These are phyloP conservation scores for Syrphus vitripennis DNA, from an alignment of 2,888 invertebrate genomes.

Conservation along the genomic window DNA sequence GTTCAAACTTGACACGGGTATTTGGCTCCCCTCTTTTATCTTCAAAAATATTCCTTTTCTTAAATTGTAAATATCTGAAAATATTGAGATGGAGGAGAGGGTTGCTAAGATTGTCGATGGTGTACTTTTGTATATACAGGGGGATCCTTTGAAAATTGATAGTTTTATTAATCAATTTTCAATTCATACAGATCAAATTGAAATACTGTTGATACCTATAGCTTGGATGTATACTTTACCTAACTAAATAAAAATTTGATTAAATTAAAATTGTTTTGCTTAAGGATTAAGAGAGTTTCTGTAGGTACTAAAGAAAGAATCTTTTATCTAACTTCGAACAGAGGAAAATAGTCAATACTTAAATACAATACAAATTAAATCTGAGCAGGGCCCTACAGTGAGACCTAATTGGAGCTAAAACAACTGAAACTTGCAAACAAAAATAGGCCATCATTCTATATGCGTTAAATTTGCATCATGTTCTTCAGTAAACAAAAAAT, in stretches of 20 bases:
- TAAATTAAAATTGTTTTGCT: not conserved
- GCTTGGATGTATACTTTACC: too few relatives aligned
- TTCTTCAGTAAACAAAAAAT: too few relatives aligned
- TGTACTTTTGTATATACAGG: not conserved
- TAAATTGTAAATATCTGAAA: not conserved
- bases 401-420: too few relatives aligned
- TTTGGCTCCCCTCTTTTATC: conserved; percentile 11
- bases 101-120: too few relatives aligned
- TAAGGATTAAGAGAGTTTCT: not conserved
- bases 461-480: too few relatives aligned
- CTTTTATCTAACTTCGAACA: not conserved
- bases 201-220: not conserved
- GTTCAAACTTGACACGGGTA: conserved; percentile 39
- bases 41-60: conserved; percentile 19
- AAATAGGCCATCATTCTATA: too few relatives aligned
- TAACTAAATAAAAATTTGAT: not conserved
- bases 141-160: not conserved
- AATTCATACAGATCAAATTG: not conserved
- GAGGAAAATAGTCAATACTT: too few relatives aligned
- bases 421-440: too few relatives aligned
- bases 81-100: not conserved
- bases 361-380: too few relatives aligned
- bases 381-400: too few relatives aligned
- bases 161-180: not conserved
- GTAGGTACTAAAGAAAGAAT: not conserved